Evolutionary conservation across 2,113 vertebrate species (phyloP), one percentile per base, ranked within the genome.

Genomic region (Notarius lentiginosus): DNA sequence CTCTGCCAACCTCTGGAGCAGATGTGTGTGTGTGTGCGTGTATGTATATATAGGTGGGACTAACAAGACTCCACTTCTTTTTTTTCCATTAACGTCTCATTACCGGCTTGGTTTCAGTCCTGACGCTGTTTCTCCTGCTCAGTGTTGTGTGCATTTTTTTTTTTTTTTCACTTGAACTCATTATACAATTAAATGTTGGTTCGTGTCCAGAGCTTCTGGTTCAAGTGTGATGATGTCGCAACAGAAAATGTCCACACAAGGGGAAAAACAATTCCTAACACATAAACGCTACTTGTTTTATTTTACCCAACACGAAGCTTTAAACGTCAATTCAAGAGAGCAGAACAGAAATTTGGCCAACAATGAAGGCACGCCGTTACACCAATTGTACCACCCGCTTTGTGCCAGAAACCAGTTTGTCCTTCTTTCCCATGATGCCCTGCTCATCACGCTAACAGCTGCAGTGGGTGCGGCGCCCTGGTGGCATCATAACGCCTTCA

Each of bases 1-100:
- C 77, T 58, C 70, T 90, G 84, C 90, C 88, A 90, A 81, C 75
- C 51, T 76, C 87, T 90, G 60, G 53, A 88, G 82, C 89, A 90
- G 86, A 88, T 90, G 89, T 87, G 72, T 27, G 75, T 79, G 66
- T 66, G 61, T 17, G 72, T 75, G 70, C 63, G 12, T 63, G 66
- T 55, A 76, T 75, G 70, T 72, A 7, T 72, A 49, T 55, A 84
- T 20, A 65, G 49, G 56, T 77, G 53, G 66, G 61, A 61, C 66
- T 72, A 76, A 63, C 79, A 53, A 84, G 77, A 79, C 60, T 20
- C 66, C 63, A 56, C 20, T 76, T 63, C 34, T 41, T 75, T 34
- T 84, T 76, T 85, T 72, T 81, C n/a, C 34, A 82, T 77, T 70
- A 84, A 34, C 30, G 41, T 82, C 55, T 83, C 22, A 85, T 73